Percentiles rank a stretch among this genome's conserved stretches.
These are phyloP conservation scores for Ellobius talpinus DNA, from an alignment of 2,113 vertebrate species.

Conservation along the genomic window DNA sequence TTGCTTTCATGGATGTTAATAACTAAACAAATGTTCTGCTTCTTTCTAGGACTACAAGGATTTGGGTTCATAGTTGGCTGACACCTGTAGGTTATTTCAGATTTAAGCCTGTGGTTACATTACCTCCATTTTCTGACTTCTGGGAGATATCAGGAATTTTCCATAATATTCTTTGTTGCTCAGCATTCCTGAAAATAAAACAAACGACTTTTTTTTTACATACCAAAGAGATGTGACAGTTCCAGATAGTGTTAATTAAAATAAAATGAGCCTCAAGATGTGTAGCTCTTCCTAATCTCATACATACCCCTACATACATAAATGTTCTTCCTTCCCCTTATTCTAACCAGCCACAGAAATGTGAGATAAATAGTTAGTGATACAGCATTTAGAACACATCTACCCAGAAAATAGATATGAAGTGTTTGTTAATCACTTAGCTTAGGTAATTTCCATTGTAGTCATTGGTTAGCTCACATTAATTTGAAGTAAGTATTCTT, in stretches of 20 bases:
- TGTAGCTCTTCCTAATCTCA: neutral
- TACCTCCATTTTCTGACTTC: constrained; percentile 99
- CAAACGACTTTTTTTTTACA: constrained; percentile 23
- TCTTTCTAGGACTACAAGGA: neutral
- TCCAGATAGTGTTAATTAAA: neutral
- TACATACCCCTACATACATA: neutral
- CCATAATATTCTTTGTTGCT: constrained; percentile 98
- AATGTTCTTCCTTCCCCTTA: neutral
- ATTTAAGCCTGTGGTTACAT: neutral
- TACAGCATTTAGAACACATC: neutral
- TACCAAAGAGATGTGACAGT: neutral
- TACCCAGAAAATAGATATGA: neutral
- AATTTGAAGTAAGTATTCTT: neutral
- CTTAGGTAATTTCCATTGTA: neutral
- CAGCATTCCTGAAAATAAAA: constrained; percentile 92
- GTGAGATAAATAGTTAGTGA: neutral
- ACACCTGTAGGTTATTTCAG: neutral
- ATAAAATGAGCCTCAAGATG: neutral
- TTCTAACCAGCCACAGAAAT: neutral
- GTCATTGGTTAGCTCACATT: neutral
- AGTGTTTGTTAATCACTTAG: neutral
- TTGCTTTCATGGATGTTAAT: neutral
- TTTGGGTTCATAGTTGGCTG: neutral
- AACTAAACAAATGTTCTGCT: neutral
- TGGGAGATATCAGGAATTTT: constrained; percentile 99